A percentile compares a stretch with the other conserved stretches of the same genome.
Conservation (phyloP, 2,113 vertebrate genomes). For the Regulus satrapa region DNA sequence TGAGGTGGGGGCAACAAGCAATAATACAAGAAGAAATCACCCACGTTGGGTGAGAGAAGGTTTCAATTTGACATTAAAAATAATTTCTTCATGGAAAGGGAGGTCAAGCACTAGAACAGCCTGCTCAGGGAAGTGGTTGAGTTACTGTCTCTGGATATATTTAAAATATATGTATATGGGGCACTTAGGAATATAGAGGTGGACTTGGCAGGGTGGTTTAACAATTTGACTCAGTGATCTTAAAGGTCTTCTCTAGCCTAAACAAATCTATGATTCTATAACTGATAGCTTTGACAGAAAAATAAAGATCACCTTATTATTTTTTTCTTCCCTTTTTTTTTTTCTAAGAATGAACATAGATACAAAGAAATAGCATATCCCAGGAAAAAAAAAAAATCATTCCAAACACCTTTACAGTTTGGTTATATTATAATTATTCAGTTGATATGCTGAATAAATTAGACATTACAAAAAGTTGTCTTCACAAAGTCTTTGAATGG, state of each 20-base stretch:
- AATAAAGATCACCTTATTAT: not conserved
- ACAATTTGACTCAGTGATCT: accelerated
- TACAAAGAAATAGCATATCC: not conserved
- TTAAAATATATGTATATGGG: not conserved
- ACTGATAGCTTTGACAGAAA: not conserved
- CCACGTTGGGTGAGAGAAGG: not conserved
- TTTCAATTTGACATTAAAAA: not conserved
- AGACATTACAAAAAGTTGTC: not conserved
- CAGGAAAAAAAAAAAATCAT: not conserved
- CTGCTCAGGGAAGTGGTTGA: not conserved
- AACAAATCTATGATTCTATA: not conserved
- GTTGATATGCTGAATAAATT: not conserved
- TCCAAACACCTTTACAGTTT: not conserved
- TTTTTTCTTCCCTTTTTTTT: not conserved
- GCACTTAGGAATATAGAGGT: not conserved
- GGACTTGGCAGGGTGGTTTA: too few species aligned
- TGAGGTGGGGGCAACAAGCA: not conserved
- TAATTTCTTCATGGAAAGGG: not conserved
- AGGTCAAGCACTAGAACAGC: not conserved
- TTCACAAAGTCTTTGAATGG: not conserved
- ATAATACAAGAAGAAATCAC: not conserved
- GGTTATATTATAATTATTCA: not conserved
- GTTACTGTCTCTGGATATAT: not conserved
- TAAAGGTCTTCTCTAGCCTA: not conserved
- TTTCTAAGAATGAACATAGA: not conserved